phyloP scores from a whole-genome alignment of 2,888 invertebrate species.

The Ophion costatus region DNA sequence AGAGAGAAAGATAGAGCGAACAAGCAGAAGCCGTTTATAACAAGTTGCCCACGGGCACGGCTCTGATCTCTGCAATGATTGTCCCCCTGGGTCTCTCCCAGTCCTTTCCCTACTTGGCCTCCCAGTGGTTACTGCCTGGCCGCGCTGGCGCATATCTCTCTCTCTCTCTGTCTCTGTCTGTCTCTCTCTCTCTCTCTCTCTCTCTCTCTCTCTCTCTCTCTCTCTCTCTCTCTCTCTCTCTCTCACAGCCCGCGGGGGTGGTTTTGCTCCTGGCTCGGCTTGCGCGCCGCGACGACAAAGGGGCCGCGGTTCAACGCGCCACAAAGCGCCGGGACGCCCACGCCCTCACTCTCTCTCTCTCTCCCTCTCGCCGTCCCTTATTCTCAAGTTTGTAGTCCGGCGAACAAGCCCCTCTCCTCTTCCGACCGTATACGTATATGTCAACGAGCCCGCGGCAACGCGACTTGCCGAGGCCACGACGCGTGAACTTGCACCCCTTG shows the following conservation, averaged over 20 bases:
- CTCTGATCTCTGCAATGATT: conserved; percentile 81
- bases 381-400: conserved; percentile 33
- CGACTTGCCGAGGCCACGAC: conserved; percentile 74
- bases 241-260: conserved; percentile 70
- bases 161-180: too few species aligned
- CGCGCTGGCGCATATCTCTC: conserved; percentile 29
- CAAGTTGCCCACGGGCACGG: conserved; percentile 78
- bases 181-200: too few species aligned
- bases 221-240: conserved; percentile 3
- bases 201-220: too few species aligned
- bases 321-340: conserved; percentile 82
- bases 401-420: conserved; percentile 32
- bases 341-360: conserved; percentile 67
- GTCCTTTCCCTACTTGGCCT: conserved; percentile 59
- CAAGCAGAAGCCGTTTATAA: conserved; percentile 78
- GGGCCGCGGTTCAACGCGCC: conserved; percentile 83
- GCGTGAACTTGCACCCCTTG: conserved; percentile 76
- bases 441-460: conserved; percentile 58
- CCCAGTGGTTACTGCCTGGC: conserved; percentile 68
- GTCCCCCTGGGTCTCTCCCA: conserved; percentile 72
- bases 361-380: conserved; percentile 17
- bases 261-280: conserved; percentile 65
- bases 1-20: neutral
- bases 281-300: conserved; percentile 78
- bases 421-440: conserved; percentile 7